Evolutionary conservation across 1,140 invertebrate species (phyloP).

Genomic region (Eubasilissa regina): DNA sequence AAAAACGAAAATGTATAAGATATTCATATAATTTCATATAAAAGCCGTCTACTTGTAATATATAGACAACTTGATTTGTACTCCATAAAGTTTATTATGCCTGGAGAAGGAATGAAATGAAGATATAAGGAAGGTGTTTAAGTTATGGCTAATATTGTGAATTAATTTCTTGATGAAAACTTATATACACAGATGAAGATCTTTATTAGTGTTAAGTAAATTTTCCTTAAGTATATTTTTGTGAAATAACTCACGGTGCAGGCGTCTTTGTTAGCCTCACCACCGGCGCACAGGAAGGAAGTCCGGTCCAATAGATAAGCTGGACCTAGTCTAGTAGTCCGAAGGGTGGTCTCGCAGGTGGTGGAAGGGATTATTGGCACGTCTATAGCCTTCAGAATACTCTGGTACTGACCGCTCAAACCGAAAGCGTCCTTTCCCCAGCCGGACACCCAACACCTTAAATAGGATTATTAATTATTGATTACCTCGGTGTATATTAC

Average conservation of each 20-base stretch:
- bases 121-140: no score
- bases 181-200: no score
- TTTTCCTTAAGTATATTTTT: background rate
- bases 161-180: no score
- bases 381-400: slow-evolving; percentile 80
- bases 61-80: no score
- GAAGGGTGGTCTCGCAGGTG: slow-evolving; percentile 77
- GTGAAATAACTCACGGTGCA: slow-evolving; percentile 74
- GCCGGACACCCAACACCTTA: slow-evolving; percentile 83
- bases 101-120: no score
- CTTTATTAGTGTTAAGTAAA: no score
- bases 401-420: slow-evolving; percentile 76
- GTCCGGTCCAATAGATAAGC: slow-evolving; percentile 76
- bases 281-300: slow-evolving; percentile 85
- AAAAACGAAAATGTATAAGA: no score
- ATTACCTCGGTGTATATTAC: no score
- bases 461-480: background rate
- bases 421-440: slow-evolving; percentile 88
- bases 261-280: slow-evolving; percentile 83
- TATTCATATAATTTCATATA: no score
- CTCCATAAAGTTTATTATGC: no score
- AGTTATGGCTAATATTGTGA: no score
- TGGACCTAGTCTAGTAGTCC: slow-evolving; percentile 77
- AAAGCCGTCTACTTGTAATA: no score
- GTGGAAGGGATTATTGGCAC: slow-evolving; percentile 77